phyloP scores from a whole-genome alignment of 2,888 invertebrate genomes.

The Drosophila atripex region DNA sequence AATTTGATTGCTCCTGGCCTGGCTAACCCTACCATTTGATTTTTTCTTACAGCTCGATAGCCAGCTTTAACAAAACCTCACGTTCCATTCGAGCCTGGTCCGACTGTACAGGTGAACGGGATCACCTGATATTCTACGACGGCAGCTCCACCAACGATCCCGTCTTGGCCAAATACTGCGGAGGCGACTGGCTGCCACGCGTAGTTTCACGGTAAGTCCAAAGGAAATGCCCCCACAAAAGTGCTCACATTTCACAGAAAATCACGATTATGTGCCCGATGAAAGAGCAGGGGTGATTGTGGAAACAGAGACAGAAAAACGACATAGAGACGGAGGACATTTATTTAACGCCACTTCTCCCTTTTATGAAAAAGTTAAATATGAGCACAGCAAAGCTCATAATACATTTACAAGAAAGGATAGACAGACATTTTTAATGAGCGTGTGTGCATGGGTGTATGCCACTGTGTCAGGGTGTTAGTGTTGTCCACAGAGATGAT shows the following conservation, averaged over 20 bases:
- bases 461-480: slow-evolving; percentile 32
- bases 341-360: slow-evolving; percentile 72
- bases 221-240: slow-evolving; percentile 3
- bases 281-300: background rate
- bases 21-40: background rate
- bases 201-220: slow-evolving; percentile 87
- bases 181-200: slow-evolving; percentile 92
- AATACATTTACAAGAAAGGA: slow-evolving; percentile 64
- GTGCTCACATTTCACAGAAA: background rate
- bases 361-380: slow-evolving; percentile 72
- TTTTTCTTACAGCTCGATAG: slow-evolving; percentile 81
- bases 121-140: slow-evolving; percentile 94
- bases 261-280: slow-evolving; percentile 1
- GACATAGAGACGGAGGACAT: slow-evolving; percentile 40
- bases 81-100: slow-evolving; percentile 91
- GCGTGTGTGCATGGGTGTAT: slow-evolving; percentile 40
- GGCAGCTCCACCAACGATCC: slow-evolving; percentile 93
- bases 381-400: slow-evolving; percentile 60
- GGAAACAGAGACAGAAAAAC: background rate
- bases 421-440: slow-evolving; percentile 76
- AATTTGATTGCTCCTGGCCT: slow-evolving; percentile 49
- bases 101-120: slow-evolving; percentile 92
- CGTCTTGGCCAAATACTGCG: slow-evolving; percentile 93
- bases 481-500: slow-evolving; percentile 24
- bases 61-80: slow-evolving; percentile 89